Base-by-base conservation (phyloP, 2,888 invertebrate species). In the Tetramorium bicarinatum region DNA sequence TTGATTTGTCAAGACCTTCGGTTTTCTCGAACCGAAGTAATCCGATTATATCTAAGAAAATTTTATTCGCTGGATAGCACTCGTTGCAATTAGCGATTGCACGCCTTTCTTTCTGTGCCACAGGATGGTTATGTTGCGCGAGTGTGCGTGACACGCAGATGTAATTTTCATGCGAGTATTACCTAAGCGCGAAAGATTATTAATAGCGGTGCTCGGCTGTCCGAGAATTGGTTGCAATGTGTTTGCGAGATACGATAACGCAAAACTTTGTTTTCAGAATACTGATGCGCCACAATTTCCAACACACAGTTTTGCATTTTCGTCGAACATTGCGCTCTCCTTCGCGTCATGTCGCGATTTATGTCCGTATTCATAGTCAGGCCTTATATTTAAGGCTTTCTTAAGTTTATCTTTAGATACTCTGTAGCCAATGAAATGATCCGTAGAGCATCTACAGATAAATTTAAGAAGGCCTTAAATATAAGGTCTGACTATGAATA, bases 151-250 rank as follows among this genome's bases (percentile, higher is more conserved):
- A 79, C 67, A 59, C 67, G 74, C 64, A 25, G 56, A 72, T 38
- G 59, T 13, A 74, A n/a, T 66, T 82, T 76, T 66, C 59, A 41
- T 47, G 41, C 56, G 11, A 54, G 25, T 38, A 25, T 87, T 87
- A 85, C 56, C 71, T 83, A 87, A 83, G 72, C 76, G 44, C 74
- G 34, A 52, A 67, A 59, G 49, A 80, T 82, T 87, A 87, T 87
- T 87, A 87, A 87, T 85, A 85, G 82, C 13, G 47, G 9, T 61
- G 44, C 29, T n/a, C 80, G 80, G 59, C 75, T 74, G 77, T 41
- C 61, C 29, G 52, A n/a, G 75, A 77, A 67, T 54, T 34, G 47
- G n/a, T 61, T 61, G 59, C 56, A 56, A 21, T 38, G 66, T 11
- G 47, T 13, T 67, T 13, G 25, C 29, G 56, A 59, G 69, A 47